Base-by-base conservation (phyloP, 2,888 invertebrate species). In the Volucella inflata region DNA sequence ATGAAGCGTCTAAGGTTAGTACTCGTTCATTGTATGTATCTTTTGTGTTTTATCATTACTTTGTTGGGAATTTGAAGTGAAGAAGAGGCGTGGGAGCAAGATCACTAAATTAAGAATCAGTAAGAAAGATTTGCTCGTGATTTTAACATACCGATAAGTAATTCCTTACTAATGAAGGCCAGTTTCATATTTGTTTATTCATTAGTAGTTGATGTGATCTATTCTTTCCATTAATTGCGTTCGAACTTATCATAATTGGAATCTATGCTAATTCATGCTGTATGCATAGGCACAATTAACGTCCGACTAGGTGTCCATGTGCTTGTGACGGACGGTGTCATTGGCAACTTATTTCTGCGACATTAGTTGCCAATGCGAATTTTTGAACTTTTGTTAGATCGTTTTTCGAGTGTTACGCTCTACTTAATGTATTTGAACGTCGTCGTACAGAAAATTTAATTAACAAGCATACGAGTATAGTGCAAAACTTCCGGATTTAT, bases 1-100 rank as follows among this genome's bases (percentile, higher is more conserved):
- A 83, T 83, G 82, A 62, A 55, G 10, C 50, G 40, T 68, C 46
- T 62, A 40, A 72, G 78, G 82, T 82, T 53, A 11, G 77, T 65
- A 40, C 10, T 30, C 60, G 12, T 6, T 14, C 12, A 48, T 53
- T 36, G 16, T 12, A 51, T 11, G n/a, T 2, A 30, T 44, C 44
- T 12, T 44, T 44, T 44, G n/a, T 44, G 11, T 44, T 10, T 44
- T 11, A 44, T 57, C 11, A 38, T 17, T 10, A 64, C 2, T n/a
- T 36, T 50, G 30, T 14, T 16, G 50, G 8, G 10, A 11, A 0
- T 9, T 14, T 36, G 12, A 53, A 36, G 11, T 30, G 55, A 55
- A 38, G 55, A 30, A 30, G 38, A 1, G 14, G 36, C n/a, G 21
- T 36, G 2, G 12, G 8, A 36, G 30, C n/a, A 30, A 30, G 30